phyloP scores from a whole-genome alignment of 2,888 invertebrate species.

The Euplagia quadripunctaria region DNA sequence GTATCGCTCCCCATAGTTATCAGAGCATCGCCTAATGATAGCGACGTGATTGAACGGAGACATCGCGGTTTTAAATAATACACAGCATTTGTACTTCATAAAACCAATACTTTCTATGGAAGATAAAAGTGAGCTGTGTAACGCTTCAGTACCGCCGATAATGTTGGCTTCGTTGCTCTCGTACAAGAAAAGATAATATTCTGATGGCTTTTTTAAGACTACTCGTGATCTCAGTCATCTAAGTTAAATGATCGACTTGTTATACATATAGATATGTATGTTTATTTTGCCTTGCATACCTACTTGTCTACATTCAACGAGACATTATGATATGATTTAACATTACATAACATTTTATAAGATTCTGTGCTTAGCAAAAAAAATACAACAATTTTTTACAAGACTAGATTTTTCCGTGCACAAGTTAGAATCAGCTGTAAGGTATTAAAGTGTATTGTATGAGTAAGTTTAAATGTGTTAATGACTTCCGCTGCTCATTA shows the following conservation, averaged over 20 bases:
- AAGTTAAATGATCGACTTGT: neutral
- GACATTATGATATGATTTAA: neutral
- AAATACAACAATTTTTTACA: no score
- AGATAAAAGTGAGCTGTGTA: slow-evolving; percentile 48
- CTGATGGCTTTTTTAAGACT: neutral
- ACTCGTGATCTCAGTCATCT: neutral
- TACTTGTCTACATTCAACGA: no score
- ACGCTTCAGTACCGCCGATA: slow-evolving; percentile 19
- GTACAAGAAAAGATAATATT: slow-evolving; percentile 1
- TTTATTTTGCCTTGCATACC: no score
- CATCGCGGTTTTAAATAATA: slow-evolving; percentile 49
- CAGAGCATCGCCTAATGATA: slow-evolving; percentile 67
- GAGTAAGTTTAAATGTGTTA: neutral
- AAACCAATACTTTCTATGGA: slow-evolving; percentile 54
- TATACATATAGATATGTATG: neutral
- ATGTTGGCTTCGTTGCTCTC: slow-evolving; percentile 10
- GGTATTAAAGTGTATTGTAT: neutral
- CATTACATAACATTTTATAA: no score
- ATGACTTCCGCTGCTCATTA: neutral
- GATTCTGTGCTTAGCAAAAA: no score
- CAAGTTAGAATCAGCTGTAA: neutral
- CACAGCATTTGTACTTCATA: slow-evolving; percentile 23
- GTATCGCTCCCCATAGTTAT: slow-evolving; percentile 62
- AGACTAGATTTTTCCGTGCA: neutral
- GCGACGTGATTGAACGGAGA: slow-evolving; percentile 62